These are phyloP conservation scores for Psittacula derbiana DNA, from an alignment of 2,797 vertebrate species.

Conservation along the genomic window DNA sequence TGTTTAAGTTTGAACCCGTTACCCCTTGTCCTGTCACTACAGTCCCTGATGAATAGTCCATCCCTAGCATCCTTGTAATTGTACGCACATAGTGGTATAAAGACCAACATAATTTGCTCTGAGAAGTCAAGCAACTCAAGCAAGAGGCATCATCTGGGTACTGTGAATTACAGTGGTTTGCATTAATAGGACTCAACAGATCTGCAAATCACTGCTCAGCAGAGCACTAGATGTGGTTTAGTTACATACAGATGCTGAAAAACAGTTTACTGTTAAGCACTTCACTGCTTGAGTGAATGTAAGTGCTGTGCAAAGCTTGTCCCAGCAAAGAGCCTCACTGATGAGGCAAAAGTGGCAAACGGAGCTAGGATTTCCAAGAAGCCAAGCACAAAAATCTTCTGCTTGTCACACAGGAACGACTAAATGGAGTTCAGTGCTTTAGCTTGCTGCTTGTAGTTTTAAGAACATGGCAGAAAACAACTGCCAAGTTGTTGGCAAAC, in stretches of 20 bases:
- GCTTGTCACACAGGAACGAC: not conserved
- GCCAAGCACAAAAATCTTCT: not conserved
- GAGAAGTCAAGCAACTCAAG: not conserved
- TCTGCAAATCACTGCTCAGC: not conserved
- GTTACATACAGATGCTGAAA: not conserved
- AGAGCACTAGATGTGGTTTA: not conserved
- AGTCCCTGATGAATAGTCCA: no score
- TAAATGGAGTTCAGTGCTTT: not conserved
- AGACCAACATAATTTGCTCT: not conserved
- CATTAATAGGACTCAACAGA: not conserved
- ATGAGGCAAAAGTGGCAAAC: not conserved
- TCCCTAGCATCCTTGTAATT: not conserved
- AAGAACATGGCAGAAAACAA: not conserved
- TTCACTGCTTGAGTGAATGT: not conserved
- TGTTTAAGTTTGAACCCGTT: no score
- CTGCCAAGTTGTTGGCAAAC: not conserved
- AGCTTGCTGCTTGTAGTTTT: not conserved
- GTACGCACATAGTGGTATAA: not conserved
- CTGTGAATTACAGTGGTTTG: not conserved
- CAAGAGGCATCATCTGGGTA: not conserved
- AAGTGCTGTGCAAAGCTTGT: not conserved
- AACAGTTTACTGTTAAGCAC: not conserved
- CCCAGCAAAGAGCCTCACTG: not conserved
- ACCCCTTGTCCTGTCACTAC: no score
- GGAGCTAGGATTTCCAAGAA: not conserved